Base-by-base conservation (phyloP, 2,888 invertebrate species). In the Augochlorella aurata region DNA sequence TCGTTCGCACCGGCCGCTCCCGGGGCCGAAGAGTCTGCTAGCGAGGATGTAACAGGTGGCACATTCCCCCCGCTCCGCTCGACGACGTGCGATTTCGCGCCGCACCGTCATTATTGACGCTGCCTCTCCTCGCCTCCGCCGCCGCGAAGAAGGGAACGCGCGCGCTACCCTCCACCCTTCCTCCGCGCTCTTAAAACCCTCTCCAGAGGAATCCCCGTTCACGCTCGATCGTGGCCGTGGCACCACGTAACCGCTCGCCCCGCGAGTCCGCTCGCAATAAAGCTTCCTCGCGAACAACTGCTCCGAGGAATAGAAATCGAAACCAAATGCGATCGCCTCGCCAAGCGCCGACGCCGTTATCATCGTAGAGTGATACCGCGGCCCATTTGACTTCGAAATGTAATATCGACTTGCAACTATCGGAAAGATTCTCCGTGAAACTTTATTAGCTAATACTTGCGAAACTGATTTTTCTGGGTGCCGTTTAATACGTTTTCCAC, bases 21-120 rank as follows among this genome's bases (percentile, higher is more conserved):
- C 44, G 58, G 69, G 44, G 71, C 76, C 77, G 82, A 83, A 82
- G 85, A 87, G 85, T 81, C 80, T 85, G 85, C 80, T 84, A 69
- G 83, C 85, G 78, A 87, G 84, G 77, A 87, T 83, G 91, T 91
- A 91, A 91, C 91, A 91, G 91, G 91, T 91, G 91, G 91, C 89
- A 85, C 83, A 82, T 88, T 88, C 85, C 83, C 88, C 83, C 81
- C 73, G 61, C 81, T 52, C 80, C 58, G 68, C 77, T 74, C 86
- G 87, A 84, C 84, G 87, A 87, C 83, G 85, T 82, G 87, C 88
- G 87, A 85, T 85, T 87, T 80, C 82, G 74, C 85, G 83, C 84
- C 81, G 84, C 79, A 83, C 74, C 88, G 89, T 91, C 90, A 91
- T 91, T 90, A 91, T 89, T 87, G 91, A 90, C 87, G 87, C 78